Conservation (phyloP, 2,888 invertebrate species). For the Thecocarcelia acutangulata region DNA sequence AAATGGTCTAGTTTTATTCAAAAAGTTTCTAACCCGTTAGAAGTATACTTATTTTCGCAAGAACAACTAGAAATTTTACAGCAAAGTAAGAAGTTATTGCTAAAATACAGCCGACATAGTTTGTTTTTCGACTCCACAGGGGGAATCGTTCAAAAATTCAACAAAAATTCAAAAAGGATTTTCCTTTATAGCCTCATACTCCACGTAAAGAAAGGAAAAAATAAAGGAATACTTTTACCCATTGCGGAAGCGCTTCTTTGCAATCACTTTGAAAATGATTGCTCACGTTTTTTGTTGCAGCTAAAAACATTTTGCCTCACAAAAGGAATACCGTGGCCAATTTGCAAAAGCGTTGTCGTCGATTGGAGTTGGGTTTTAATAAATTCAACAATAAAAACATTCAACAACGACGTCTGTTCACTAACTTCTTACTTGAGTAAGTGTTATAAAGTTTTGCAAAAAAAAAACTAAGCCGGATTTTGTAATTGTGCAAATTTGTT, state of each 20-base stretch:
- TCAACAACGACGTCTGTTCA: not conserved
- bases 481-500: not conserved
- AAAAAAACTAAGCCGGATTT: not conserved
- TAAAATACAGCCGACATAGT: constrained; percentile 16
- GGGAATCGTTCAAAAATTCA: not conserved
- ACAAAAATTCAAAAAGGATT: not conserved
- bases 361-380: not conserved
- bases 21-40: not conserved
- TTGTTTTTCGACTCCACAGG: constrained; percentile 28
- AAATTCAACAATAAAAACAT: not conserved
- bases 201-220: not conserved
- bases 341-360: not conserved
- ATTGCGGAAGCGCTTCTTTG: not conserved
- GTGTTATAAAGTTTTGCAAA: not conserved
- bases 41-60: constrained; percentile 1
- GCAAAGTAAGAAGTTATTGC: not conserved
- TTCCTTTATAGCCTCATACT: constrained; percentile 9
- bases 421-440: constrained; percentile 1
- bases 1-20: constrained; percentile 17
- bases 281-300: not conserved
- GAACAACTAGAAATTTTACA: not conserved
- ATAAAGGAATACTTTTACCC: not conserved
- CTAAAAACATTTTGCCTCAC: constrained; percentile 1
- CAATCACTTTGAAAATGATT: constrained; percentile 1
- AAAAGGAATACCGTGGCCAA: not conserved